Conservation (phyloP, 2,888 invertebrate species). For the Parapristionchus giblindavisi region DNA sequence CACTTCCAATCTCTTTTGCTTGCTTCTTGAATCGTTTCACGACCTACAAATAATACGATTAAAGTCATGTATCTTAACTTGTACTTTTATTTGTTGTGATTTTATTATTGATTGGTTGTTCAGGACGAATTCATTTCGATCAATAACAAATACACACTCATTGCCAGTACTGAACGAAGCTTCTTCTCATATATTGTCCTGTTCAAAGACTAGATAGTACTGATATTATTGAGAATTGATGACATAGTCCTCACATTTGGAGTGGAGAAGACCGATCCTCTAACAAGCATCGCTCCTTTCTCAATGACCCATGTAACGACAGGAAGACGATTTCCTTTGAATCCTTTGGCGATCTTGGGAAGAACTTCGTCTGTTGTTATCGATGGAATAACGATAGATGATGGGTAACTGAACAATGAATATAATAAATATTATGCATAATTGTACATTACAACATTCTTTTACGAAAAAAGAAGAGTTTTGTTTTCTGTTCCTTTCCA, state of each 20-base stretch:
- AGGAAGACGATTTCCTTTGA: constrained; percentile 76
- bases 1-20: constrained; percentile 38
- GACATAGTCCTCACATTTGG: constrained; percentile 43
- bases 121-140: too few species aligned
- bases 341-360: constrained; percentile 74
- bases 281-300: constrained; percentile 82
- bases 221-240: too few species aligned
- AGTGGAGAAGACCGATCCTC: constrained; percentile 78
- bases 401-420: constrained; percentile 88
- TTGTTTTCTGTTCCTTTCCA: too few species aligned
- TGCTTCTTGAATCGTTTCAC: constrained; percentile 52
- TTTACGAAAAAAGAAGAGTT: too few species aligned
- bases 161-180: too few species aligned
- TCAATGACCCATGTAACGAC: constrained; percentile 92
- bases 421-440: too few species aligned
- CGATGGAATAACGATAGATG: constrained; percentile 87
- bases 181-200: too few species aligned
- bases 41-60: neutral
- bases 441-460: too few species aligned
- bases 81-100: too few species aligned
- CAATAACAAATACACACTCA: too few species aligned
- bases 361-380: constrained; percentile 88
- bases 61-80: neutral
- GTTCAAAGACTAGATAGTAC: too few species aligned
- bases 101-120: too few species aligned